Conservation (phyloP, 2,888 invertebrate genomes). For the Zygogramma bicolorata region DNA sequence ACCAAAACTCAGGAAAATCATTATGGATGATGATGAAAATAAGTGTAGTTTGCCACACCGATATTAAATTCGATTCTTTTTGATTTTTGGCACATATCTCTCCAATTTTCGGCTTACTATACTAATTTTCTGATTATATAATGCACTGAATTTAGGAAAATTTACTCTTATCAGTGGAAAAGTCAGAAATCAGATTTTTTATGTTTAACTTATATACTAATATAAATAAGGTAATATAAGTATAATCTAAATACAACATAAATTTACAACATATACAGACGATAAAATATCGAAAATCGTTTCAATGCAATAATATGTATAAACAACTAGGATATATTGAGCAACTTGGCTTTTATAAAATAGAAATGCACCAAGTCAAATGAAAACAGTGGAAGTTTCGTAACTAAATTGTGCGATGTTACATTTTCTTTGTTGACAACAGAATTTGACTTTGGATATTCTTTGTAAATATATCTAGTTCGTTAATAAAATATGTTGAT, state of each 20-base stretch:
- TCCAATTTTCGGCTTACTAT: slow-evolving; percentile 16
- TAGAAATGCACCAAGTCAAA: slow-evolving; percentile 48
- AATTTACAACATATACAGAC: slow-evolving; percentile 27
- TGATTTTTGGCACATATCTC: slow-evolving; percentile 48
- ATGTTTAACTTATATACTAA: slow-evolving; percentile 23
- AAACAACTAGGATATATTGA: slow-evolving; percentile 54
- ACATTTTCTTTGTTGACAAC: slow-evolving; percentile 53
- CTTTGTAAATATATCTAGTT: slow-evolving; percentile 51
- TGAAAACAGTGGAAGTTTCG: slow-evolving; percentile 42
- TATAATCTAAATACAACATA: slow-evolving; percentile 34
- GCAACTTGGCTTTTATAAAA: slow-evolving; percentile 52
- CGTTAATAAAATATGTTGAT: slow-evolving; percentile 53
- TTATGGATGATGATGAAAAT: slow-evolving; percentile 37
- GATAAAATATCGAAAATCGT: slow-evolving; percentile 17
- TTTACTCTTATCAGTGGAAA: slow-evolving; percentile 37
- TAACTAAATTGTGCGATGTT: slow-evolving; percentile 56
- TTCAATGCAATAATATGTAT: slow-evolving; percentile 39
- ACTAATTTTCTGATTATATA: slow-evolving; percentile 34
- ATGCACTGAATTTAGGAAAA: slow-evolving; percentile 33
- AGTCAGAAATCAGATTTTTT: slow-evolving; percentile 32
- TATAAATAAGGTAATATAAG: too few relatives aligned
- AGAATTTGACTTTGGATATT: slow-evolving; percentile 53
- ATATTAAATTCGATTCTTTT: slow-evolving; percentile 55
- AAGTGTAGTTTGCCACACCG: slow-evolving; percentile 43
- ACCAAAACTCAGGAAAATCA: slow-evolving; percentile 43